phyloP scores from a whole-genome alignment of 1,140 invertebrate genomes.

The Drosophila sechellia region DNA sequence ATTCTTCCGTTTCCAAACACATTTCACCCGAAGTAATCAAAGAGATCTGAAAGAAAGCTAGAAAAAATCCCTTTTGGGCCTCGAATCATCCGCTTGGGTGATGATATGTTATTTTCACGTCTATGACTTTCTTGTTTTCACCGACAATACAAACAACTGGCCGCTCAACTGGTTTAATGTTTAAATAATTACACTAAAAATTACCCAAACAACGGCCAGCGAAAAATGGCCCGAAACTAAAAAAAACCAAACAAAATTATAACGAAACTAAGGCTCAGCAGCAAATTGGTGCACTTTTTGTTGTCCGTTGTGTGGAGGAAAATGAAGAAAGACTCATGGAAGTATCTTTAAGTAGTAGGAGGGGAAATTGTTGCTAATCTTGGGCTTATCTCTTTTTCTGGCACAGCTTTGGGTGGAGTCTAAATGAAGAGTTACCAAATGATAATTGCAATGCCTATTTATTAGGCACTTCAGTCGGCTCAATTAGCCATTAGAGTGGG shows the following conservation, averaged over 20 bases:
- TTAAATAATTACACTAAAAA: constrained; percentile 78
- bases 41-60: constrained; percentile 22
- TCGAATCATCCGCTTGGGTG: constrained; percentile 35
- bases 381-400: constrained; percentile 36
- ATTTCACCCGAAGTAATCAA: constrained; percentile 42
- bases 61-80: constrained; percentile 33
- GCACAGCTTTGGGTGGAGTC: constrained; percentile 28
- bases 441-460: constrained; percentile 41
- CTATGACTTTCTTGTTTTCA: constrained; percentile 73
- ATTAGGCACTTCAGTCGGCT: constrained; percentile 23
- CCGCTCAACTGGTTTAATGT: constrained; percentile 71
- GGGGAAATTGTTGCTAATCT: constrained; percentile 49
- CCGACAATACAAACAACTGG: constrained; percentile 41
- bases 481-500: constrained; percentile 8
- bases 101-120: constrained; percentile 73
- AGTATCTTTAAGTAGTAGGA: constrained; percentile 41
- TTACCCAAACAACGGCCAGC: constrained; percentile 37
- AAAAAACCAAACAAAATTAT: constrained; percentile 61
- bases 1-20: constrained; percentile 51
- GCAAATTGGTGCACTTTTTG: constrained; percentile 51
- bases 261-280: constrained; percentile 58
- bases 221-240: constrained; percentile 44
- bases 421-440: constrained; percentile 57
- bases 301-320: constrained; percentile 22
- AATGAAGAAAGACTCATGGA: constrained; percentile 13